Evolutionary conservation across 1,140 invertebrate species (phyloP).

Genomic region (Hylaeus volcanicus): DNA sequence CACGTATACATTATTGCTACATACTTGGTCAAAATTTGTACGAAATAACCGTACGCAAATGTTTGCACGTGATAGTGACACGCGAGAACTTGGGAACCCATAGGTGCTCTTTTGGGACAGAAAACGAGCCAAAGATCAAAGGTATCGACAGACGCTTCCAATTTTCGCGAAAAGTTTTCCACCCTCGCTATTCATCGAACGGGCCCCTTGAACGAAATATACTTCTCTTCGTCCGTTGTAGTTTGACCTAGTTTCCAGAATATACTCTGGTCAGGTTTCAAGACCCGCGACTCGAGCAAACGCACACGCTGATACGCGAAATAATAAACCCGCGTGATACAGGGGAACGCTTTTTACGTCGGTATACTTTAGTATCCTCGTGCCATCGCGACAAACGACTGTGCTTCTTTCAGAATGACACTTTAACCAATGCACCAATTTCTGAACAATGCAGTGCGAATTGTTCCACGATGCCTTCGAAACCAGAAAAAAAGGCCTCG

Average conservation of each 20-base stretch:
- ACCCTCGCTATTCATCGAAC: constrained; percentile 28
- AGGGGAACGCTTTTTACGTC: background rate
- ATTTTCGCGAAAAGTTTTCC: constrained; percentile 10
- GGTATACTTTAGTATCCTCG: background rate
- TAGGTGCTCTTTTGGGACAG: background rate
- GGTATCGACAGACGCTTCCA: background rate
- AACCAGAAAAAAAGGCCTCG: too few species aligned
- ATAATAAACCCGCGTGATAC: constrained; percentile 15
- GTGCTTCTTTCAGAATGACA: background rate
- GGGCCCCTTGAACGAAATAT: constrained; percentile 17
- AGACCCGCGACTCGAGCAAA: constrained; percentile 20
- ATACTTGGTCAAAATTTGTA: too few species aligned
- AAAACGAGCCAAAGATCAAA: background rate
- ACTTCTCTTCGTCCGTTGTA: constrained; percentile 12
- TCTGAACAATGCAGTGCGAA: too few species aligned
- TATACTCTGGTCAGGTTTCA: constrained; percentile 7
- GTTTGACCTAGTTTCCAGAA: constrained; percentile 26
- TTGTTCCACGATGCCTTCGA: too few species aligned
- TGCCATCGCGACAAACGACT: background rate
- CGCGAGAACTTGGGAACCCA: background rate
- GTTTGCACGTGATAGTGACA: too few species aligned
- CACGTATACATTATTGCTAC: too few species aligned
- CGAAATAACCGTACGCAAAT: too few species aligned
- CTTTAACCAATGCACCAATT: background rate
- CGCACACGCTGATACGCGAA: constrained; percentile 1